Evolutionary conservation across 2,797 vertebrate genomes (phyloP).

Genomic region (Poliocrania exsul): DNA sequence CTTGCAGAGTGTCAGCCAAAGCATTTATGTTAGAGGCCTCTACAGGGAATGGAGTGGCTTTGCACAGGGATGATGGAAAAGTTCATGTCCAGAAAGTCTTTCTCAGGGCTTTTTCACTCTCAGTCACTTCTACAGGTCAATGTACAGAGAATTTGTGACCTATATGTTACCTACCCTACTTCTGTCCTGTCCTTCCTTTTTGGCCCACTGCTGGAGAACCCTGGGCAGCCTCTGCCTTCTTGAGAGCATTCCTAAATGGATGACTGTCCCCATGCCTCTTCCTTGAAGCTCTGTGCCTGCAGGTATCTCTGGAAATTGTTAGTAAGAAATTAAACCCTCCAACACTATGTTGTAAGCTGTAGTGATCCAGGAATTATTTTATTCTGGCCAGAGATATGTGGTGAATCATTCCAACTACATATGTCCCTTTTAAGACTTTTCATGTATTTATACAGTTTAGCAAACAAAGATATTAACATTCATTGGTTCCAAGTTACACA

Average conservation of each 20-base stretch:
- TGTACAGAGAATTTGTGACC: background rate
- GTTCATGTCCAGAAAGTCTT: background rate
- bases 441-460: background rate
- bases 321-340: background rate
- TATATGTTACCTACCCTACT: background rate
- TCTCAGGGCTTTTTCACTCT: background rate
- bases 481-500: background rate
- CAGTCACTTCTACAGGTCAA: background rate
- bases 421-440: background rate
- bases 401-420: background rate
- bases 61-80: background rate
- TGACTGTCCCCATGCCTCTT: accelerated
- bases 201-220: background rate
- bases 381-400: background rate
- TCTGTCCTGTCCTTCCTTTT: background rate
- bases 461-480: background rate
- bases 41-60: background rate
- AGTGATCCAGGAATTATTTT: background rate
- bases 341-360: background rate
- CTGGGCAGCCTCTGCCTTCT: background rate
- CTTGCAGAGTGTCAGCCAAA: background rate
- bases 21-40: background rate
- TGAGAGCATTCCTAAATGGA: accelerated
- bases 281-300: accelerated
- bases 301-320: background rate